phyloP scores from a whole-genome alignment of 2,113 vertebrate species.

The Chloebia gouldiae region DNA sequence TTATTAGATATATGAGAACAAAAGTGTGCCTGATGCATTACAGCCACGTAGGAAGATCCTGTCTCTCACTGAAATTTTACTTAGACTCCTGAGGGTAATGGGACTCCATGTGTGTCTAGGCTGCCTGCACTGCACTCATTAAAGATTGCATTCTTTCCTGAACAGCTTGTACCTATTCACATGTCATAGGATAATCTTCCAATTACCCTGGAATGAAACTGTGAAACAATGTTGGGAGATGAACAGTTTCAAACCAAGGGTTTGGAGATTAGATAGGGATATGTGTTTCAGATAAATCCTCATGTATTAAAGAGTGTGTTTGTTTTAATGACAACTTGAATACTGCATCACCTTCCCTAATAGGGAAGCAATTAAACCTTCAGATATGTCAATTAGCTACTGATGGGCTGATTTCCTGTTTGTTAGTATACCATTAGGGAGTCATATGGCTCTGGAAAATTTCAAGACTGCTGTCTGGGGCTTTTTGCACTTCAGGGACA shows the following conservation, averaged over 20 bases:
- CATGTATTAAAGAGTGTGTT: constrained; percentile 16
- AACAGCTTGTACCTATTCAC: constrained; percentile 10
- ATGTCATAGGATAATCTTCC: background rate
- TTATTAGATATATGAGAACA: background rate
- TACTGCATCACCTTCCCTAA: constrained; percentile 68
- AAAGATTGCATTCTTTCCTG: background rate
- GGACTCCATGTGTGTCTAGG: background rate
- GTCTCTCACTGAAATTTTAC: background rate
- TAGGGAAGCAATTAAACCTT: constrained; percentile 73
- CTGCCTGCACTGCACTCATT: background rate
- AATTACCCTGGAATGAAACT: background rate
- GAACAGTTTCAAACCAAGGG: background rate
- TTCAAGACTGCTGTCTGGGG: constrained; percentile 32
- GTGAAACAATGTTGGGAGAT: background rate
- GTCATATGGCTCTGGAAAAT: constrained; percentile 65
- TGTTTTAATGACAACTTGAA: constrained; percentile 52
- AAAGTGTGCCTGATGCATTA: constrained; percentile 15
- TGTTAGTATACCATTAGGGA: constrained; percentile 53
- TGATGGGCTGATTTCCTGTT: constrained; percentile 68
- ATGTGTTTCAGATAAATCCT: constrained; percentile 51
- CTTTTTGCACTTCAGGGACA: constrained; percentile 21
- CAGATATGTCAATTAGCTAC: constrained; percentile 69
- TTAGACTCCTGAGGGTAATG: background rate
- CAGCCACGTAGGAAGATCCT: background rate
- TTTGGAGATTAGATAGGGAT: background rate